Evolutionary conservation across 2,113 vertebrate genomes (phyloP), one percentile per base, ranked within the genome.

Genomic region (Heterocephalus glaber): DNA sequence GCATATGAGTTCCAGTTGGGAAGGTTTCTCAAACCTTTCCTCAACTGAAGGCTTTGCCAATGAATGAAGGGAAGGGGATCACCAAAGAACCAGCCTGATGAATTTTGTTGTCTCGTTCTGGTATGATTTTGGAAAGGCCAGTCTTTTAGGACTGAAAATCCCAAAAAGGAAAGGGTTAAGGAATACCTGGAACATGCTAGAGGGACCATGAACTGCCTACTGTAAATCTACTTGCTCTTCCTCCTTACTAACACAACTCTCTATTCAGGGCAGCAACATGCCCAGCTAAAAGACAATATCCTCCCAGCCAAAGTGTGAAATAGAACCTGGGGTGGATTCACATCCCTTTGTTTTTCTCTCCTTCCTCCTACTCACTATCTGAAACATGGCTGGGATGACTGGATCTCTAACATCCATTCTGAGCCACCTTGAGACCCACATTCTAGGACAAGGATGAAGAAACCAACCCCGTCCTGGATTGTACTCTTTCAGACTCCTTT

Each of bases 21-120:
- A 90, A 52, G n/a, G 12, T 8, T 41, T n/a, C 52, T 56, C 13
- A 13, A 74, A n/a, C 35, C 4, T 76, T 19, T 88, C 41, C 54
- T 88, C 66, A 66, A 19, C 30, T 11, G 52, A 79, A 28, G 35
- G 16, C 41, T 86, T 85, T 79, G n/a, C 6, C 4, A 17, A 35
- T 13, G 22, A 38, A 26, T 0, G 16, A 68, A 6, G 9, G 7
- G 13, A 0, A 3, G 4, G 38, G 44, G 66, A 24, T 2, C 22
- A 7, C 22, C 33, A 20, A 30, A 35, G 65, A 8, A 9, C 58
- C 63, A 30, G 38, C 60, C 44, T 2, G 1, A 52, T 19, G 54
- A 90, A 35, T 30, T 72, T 52, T 38, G 19, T 1, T 65, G 16
- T 33, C 44, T 70, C 74, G 9, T 49, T 60, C 82, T 33, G 54